Evolutionary conservation across 2,113 vertebrate genomes (phyloP), one percentile per base, ranked within the genome.

Genomic region (Saccopteryx leptura): DNA sequence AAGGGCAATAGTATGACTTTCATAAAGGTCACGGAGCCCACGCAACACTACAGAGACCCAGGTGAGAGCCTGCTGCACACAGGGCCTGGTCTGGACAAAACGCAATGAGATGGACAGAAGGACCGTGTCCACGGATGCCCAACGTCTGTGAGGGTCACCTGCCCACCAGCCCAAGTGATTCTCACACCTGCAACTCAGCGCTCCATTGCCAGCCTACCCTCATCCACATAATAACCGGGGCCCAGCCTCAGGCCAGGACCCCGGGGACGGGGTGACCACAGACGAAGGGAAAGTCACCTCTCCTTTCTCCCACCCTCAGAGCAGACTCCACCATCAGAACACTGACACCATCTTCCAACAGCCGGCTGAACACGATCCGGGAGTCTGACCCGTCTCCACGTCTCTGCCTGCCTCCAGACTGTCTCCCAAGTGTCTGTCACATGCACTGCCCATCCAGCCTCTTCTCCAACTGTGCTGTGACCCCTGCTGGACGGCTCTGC

Each of bases 351-450:
- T 28, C 28, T 28, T 66, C 46, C 72, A 39, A 17, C 13, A 12
- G 23, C 31, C n/a, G 23, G 58, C 63, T 66, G 48, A 54, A 54
- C 8, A 39, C 4, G 8, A 75, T 5, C 79, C 13, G 0, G 11
- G 2, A 2, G 9, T 56, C 4, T 0, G 0, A 11, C 0, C 28
- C 19, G 14, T 0, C 9, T 33, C 65, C 6, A 3, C 39, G 39
- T 26, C 26, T 54, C 31, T 10, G 26, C 46, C 18, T 24, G 19
- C 11, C 52, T 4, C 68, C 23, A 72, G 60, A 39, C 6, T 3
- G 80, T 18, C 18, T 31, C 18, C 9, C 13, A 8, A 14, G 8
- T 9, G 71, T 24, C 65, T 18, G 26, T 3, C 33, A 65, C n/a
- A 11, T 23, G 19, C 66, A 13, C 7, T 24, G 13, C 52, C 11